Evolutionary conservation across 1,140 invertebrate species (phyloP).

Genomic region (Caerostris darwini): DNA sequence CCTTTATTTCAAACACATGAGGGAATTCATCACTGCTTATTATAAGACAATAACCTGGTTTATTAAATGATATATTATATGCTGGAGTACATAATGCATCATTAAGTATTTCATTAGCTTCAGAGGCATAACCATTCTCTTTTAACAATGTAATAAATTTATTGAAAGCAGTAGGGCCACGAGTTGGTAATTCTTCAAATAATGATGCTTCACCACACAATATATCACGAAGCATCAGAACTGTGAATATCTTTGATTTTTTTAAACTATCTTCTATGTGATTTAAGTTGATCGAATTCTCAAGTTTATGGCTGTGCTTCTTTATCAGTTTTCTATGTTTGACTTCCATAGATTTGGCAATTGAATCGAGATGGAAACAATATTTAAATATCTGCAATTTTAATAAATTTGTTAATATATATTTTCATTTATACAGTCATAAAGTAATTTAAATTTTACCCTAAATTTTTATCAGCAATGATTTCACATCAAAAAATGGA

Average conservation of each 20-base stretch:
- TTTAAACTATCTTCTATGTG: background rate
- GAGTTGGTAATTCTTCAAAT: slow-evolving; percentile 17
- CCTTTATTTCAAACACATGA: background rate
- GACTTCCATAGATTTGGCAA: background rate
- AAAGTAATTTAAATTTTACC: too few relatives aligned
- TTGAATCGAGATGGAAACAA: background rate
- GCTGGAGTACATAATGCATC: background rate
- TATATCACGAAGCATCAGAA: background rate
- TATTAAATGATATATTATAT: background rate
- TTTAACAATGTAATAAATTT: background rate
- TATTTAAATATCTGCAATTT: too few relatives aligned
- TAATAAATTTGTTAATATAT: too few relatives aligned
- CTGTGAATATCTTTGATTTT: slow-evolving; percentile 1
- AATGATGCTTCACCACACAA: background rate
- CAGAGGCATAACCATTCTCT: background rate
- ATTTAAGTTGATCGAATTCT: background rate
- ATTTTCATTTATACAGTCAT: too few relatives aligned
- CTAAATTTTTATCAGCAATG: too few relatives aligned
- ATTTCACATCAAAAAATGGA: too few relatives aligned
- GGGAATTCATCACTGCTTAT: background rate
- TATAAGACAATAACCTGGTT: background rate
- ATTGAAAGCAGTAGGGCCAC: background rate
- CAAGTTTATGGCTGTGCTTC: background rate
- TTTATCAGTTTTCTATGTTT: background rate
- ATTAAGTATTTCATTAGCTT: too few relatives aligned